Base-by-base conservation (phyloP, 2,113 vertebrate species). In the Ceyx margarethae region DNA sequence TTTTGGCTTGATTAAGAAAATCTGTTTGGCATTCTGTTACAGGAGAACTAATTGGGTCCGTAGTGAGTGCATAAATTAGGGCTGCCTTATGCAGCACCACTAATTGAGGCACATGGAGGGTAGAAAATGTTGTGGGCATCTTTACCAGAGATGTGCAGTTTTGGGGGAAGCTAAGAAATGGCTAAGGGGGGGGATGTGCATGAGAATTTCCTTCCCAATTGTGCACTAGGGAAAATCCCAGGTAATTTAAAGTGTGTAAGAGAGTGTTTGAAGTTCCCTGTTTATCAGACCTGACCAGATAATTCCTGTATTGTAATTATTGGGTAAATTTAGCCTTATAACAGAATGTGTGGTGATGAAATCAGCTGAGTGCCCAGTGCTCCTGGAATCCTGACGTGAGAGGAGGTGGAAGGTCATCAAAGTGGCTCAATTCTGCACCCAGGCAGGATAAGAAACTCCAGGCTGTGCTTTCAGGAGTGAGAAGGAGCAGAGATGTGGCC, bases 61-160 rank as follows among this genome's bases (percentile, higher is more conserved):
- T 19, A 75, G 89, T 51, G 87, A 95, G 65, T 50, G 64, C 76
- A 42, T 90, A 89, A 95, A 91, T 96, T 89, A 87, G 50, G 50
- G 23, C 64, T 90, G 80, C 80, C 80, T 92, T 85, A 43, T 90
- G 85, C 90, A 90, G 72, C 78, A 48, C 37, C 51, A 79, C 61
- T 95, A 28, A 96, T 87, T 93, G 85, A 79, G 90, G 85, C 72
- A 65, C 51, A 14, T 1, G 1, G 61, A 77, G 33, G 71, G 51
- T 71, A 86, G 71, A 29, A 83, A 51, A 26, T 29, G 14, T 81
- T 92, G 42, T 83, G 25, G 64, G 16, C 53, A 13, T 77, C 53
- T 91, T 80, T 28, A 50, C 86, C 42, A 42, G 69, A 31, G 35
- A 51, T 68, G n/a, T 53, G 79, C 18, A 11, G 37, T 56, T 87